Conservation (phyloP, 1,140 invertebrate species). For the Aplysia californica region DNA sequence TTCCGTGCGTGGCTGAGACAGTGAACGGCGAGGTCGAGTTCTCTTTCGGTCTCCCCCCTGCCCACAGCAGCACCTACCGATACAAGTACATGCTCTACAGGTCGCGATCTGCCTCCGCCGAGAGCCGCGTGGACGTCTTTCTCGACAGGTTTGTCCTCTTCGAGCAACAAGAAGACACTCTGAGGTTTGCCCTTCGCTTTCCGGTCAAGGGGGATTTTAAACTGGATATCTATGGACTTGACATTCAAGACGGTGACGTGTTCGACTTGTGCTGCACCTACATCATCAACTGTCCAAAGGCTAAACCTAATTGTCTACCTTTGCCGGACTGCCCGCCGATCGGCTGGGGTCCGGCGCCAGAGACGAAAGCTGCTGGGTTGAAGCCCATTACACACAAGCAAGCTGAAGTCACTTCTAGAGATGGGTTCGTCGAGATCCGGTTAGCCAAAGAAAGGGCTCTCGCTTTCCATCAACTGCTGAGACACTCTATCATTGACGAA, state of each 20-base stretch:
- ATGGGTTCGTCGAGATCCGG: constrained; percentile 57
- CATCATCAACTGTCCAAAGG: constrained; percentile 52
- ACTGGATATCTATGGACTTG: constrained; percentile 62
- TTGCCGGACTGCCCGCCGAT: constrained; percentile 58
- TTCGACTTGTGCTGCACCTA: constrained; percentile 62
- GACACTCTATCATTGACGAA: constrained; percentile 57
- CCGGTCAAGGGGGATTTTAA: constrained; percentile 59
- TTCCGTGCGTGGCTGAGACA: constrained; percentile 45
- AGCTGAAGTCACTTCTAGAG: constrained; percentile 53
- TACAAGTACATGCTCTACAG: constrained; percentile 62
- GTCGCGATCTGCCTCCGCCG: constrained; percentile 21
- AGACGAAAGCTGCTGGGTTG: constrained; percentile 53
- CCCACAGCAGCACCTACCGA: constrained; percentile 44
- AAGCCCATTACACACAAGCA: constrained; percentile 55
- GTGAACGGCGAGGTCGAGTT: constrained; percentile 53
- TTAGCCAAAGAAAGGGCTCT: constrained; percentile 53
- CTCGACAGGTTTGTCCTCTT: constrained; percentile 59
- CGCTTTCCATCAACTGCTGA: constrained; percentile 52
- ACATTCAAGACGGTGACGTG: constrained; percentile 50
- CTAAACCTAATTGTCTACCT: constrained; percentile 51
- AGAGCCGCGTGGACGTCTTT: constrained; percentile 38
- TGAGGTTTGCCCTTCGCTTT: constrained; percentile 56
- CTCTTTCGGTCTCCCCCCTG: constrained; percentile 47
- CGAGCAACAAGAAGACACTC: constrained; percentile 49
- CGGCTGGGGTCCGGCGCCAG: constrained; percentile 60